These are phyloP conservation scores for Palloptera scutellata DNA, from an alignment of 2,888 invertebrate species.

Conservation along the genomic window DNA sequence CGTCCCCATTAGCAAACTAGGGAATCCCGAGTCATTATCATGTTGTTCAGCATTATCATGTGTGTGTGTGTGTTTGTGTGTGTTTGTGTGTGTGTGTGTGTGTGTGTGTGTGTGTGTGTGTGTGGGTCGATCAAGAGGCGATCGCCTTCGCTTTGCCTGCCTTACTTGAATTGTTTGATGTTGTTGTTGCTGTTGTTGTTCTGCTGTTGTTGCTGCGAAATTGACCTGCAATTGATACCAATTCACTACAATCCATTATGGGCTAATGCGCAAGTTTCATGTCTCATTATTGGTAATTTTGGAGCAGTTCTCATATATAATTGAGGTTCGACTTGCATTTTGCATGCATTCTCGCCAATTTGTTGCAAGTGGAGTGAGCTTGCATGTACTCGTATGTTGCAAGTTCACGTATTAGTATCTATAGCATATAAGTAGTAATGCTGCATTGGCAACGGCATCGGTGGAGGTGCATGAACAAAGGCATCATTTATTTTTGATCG, in stretches of 20 bases:
- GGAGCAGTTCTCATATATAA: constrained; percentile 37
- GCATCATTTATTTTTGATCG: neutral
- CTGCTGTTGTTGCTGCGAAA: constrained; percentile 44
- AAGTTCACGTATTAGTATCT: no score
- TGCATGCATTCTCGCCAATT: no score
- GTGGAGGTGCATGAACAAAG: neutral
- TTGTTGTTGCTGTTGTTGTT: constrained; percentile 17
- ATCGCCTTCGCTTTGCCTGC: constrained; percentile 51
- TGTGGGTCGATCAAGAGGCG: constrained; percentile 29
- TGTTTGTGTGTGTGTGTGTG: neutral
- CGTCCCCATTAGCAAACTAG: constrained; percentile 52
- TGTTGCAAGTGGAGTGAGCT: no score
- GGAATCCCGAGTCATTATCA: constrained; percentile 53
- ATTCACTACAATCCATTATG: constrained; percentile 59
- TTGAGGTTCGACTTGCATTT: no score
- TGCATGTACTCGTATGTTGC: no score
- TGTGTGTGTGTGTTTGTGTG: neutral
- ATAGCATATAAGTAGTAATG: constrained; percentile 3
- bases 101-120: neutral
- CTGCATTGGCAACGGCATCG: neutral
- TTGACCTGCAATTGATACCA: constrained; percentile 63
- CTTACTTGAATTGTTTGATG: constrained; percentile 37
- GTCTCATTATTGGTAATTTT: constrained; percentile 62
- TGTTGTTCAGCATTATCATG: constrained; percentile 16
- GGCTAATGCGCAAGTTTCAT: constrained; percentile 59